Percentiles rank a stretch among this genome's conserved stretches.
Conservation (phyloP, 2,888 invertebrate genomes). For the Drosophila dives region DNA sequence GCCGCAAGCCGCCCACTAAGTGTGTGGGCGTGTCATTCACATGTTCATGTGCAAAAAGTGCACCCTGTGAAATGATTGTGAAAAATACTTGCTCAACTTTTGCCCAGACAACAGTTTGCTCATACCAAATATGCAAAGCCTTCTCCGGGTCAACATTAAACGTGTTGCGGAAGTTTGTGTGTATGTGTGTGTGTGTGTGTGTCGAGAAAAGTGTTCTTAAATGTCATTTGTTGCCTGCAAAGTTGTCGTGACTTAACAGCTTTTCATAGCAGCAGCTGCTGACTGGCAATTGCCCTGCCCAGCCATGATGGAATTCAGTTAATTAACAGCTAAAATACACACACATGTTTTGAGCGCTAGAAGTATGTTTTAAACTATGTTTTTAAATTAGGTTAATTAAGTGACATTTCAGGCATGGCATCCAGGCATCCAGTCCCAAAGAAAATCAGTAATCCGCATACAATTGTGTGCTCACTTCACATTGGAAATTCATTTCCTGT, state of each 20-base stretch:
- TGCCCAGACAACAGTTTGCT: slow-evolving; percentile 33
- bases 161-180: slow-evolving; percentile 4
- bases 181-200: not conserved
- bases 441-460: slow-evolving; percentile 26
- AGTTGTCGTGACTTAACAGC: slow-evolving; percentile 73
- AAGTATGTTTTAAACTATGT: slow-evolving; percentile 13
- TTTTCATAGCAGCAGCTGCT: slow-evolving; percentile 37
- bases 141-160: slow-evolving; percentile 23
- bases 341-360: slow-evolving; percentile 14
- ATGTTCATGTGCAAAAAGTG: slow-evolving; percentile 42
- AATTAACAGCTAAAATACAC: slow-evolving; percentile 69
- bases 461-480: slow-evolving; percentile 18
- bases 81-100: slow-evolving; percentile 51
- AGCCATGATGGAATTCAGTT: slow-evolving; percentile 67
- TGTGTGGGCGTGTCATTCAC: slow-evolving; percentile 71
- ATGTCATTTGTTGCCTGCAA: slow-evolving; percentile 64
- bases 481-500: slow-evolving; percentile 47
- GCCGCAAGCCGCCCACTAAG: slow-evolving; percentile 70
- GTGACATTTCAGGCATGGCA: slow-evolving; percentile 66
- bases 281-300: slow-evolving; percentile 32
- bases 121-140: slow-evolving; percentile 56
- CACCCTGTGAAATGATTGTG: slow-evolving; percentile 62
- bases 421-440: slow-evolving; percentile 6
- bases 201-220: slow-evolving; percentile 44
- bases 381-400: slow-evolving; percentile 73